Conservation (phyloP, 2,888 invertebrate genomes). For the Cosmopolites sordidus region DNA sequence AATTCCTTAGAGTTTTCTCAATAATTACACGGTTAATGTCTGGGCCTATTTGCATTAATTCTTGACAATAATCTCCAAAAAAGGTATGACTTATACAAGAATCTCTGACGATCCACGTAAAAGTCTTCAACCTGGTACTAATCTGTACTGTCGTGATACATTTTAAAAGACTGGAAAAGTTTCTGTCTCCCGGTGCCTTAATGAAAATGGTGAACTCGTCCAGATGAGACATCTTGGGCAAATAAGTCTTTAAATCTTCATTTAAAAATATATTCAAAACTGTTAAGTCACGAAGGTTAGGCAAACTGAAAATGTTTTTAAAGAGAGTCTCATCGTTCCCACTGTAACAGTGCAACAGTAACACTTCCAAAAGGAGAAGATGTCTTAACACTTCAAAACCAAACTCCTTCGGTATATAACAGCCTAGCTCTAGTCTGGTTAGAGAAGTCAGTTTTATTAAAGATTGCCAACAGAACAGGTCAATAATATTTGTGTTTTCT, state of each 20-base stretch:
- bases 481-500: too few relatives aligned
- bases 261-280: not conserved
- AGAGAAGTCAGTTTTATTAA: too few relatives aligned
- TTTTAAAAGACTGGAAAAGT: too few relatives aligned
- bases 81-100: not conserved
- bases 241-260: not conserved
- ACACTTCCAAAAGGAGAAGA: not conserved
- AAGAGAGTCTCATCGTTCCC: not conserved
- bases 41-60: not conserved
- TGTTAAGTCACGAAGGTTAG: not conserved
- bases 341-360: constrained; percentile 3
- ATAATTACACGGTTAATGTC: too few relatives aligned
- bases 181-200: not conserved
- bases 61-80: constrained; percentile 3
- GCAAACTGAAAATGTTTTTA: not conserved
- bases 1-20: too few relatives aligned
- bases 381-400: constrained; percentile 1
- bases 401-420: not conserved
- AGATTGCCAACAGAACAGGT: too few relatives aligned
- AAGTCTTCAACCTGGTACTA: not conserved
- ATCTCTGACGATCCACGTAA: constrained; percentile 3
- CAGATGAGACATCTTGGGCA: not conserved
- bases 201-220: not conserved
- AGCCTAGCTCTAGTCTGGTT: not conserved
- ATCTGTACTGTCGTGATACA: not conserved